Percentiles rank a stretch among this genome's conserved stretches.
phyloP scores from a whole-genome alignment of 2,113 vertebrate genomes.

The Accipiter virgatus region DNA sequence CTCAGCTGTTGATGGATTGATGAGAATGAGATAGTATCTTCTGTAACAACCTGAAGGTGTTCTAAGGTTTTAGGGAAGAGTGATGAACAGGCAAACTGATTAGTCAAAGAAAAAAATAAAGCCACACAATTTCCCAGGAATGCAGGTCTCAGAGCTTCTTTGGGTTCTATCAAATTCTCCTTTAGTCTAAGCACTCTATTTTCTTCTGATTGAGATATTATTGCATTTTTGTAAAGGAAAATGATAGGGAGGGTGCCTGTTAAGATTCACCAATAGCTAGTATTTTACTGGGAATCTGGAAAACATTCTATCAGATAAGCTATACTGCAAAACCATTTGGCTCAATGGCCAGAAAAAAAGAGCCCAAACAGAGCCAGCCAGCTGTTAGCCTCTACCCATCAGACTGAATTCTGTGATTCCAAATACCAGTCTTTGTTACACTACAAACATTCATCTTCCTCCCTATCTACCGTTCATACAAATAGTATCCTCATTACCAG shows the following conservation, averaged over 20 bases:
- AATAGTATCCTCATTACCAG: fast-evolving
- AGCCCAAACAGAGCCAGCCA: neutral
- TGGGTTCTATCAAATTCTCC: neutral
- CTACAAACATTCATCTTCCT: neutral
- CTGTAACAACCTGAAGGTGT: neutral
- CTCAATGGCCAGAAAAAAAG: neutral
- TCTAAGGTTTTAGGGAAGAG: neutral
- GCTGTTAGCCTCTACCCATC: neutral
- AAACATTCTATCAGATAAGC: neutral
- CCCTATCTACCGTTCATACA: neutral
- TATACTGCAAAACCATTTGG: neutral
- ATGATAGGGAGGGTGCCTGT: neutral
- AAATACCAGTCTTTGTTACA: neutral
- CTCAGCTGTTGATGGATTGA: neutral
- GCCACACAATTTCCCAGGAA: neutral
- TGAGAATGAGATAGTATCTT: neutral
- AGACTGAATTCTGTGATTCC: neutral
- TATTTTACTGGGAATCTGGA: neutral
- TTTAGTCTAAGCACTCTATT: neutral
- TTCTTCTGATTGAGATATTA: neutral
- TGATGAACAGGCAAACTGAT: neutral
- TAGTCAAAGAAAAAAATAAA: neutral
- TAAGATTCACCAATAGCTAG: neutral
- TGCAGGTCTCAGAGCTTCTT: neutral
- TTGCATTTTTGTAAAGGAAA: neutral